Conservation (phyloP, 2,797 vertebrate genomes). For the Oryzias dopingdopingensis region DNA sequence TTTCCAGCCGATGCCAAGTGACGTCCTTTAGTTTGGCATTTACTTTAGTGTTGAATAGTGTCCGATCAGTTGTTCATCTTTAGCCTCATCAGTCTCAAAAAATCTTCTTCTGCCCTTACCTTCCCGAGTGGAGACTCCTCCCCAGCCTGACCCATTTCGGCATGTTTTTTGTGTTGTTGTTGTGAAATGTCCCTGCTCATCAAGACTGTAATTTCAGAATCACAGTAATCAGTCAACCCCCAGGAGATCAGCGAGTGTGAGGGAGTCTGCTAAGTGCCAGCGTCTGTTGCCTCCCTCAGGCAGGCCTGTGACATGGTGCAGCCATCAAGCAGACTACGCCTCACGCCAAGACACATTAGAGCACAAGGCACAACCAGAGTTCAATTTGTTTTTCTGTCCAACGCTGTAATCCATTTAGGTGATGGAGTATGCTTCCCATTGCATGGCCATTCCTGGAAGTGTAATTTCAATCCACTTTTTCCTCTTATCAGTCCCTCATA, state of each 20-base stretch:
- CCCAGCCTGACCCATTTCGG: constrained; percentile 69
- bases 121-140: constrained; percentile 36
- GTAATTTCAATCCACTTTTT: constrained; percentile 41
- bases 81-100: constrained; percentile 13
- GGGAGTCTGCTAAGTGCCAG: constrained; percentile 69
- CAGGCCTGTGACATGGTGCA: constrained; percentile 60
- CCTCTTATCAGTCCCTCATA: constrained; percentile 37
- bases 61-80: constrained; percentile 24
- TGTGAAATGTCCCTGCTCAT: constrained; percentile 71
- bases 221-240: constrained; percentile 81
- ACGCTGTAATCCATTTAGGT: constrained; percentile 57
- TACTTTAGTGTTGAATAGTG: constrained; percentile 10
- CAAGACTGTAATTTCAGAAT: constrained; percentile 82
- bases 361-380: constrained; percentile 38
- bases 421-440: constrained; percentile 41
- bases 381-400: constrained; percentile 65
- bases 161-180: constrained; percentile 33
- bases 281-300: constrained; percentile 66
- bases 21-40: no score
- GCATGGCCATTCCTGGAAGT: constrained; percentile 39
- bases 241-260: constrained; percentile 71
- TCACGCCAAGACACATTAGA: constrained; percentile 50
- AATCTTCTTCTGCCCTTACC: constrained; percentile 22
- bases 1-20: no score
- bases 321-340: constrained; percentile 53